Conservation (phyloP, 2,888 invertebrate genomes). For the Amblyjoppa fuscipennis region DNA sequence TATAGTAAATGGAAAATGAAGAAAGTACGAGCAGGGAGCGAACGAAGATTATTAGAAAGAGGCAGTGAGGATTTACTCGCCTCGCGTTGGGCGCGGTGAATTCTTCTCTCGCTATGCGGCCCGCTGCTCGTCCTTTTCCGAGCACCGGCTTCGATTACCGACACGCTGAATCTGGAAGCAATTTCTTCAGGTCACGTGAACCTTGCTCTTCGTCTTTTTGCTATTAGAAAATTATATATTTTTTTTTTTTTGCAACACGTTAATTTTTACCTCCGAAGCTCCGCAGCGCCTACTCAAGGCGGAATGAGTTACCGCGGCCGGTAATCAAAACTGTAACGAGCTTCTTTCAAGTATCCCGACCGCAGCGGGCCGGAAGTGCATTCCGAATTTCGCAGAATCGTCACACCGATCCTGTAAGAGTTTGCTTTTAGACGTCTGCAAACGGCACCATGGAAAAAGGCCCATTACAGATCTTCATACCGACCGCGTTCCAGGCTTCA, state of each 20-base stretch:
- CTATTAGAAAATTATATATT: not conserved
- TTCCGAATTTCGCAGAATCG: not conserved
- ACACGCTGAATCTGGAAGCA: slow-evolving; percentile 5
- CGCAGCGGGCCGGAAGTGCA: not conserved
- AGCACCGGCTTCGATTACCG: slow-evolving; percentile 9
- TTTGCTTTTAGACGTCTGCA: not conserved
- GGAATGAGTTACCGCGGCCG: not conserved
- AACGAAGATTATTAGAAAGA: slow-evolving; percentile 22
- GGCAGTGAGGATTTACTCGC: slow-evolving; percentile 28
- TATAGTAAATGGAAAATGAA: not conserved
- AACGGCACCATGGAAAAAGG: not conserved
- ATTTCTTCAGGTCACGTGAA: not conserved
- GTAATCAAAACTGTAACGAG: not conserved
- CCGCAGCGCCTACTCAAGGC: not conserved
- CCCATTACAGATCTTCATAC: not conserved
- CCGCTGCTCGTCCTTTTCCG: slow-evolving; percentile 41
- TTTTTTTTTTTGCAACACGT: slow-evolving; percentile 1
- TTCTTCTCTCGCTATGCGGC: slow-evolving; percentile 17
- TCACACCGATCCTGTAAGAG: not conserved
- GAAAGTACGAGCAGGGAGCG: not conserved
- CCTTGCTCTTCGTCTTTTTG: slow-evolving; percentile 1
- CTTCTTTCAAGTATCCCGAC: not conserved
- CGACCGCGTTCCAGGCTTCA: not conserved
- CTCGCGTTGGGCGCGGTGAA: slow-evolving; percentile 33
- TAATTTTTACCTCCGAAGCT: not conserved